Base-by-base conservation (phyloP, 2,888 invertebrate species). In the Nasonovia ribisnigri region DNA sequence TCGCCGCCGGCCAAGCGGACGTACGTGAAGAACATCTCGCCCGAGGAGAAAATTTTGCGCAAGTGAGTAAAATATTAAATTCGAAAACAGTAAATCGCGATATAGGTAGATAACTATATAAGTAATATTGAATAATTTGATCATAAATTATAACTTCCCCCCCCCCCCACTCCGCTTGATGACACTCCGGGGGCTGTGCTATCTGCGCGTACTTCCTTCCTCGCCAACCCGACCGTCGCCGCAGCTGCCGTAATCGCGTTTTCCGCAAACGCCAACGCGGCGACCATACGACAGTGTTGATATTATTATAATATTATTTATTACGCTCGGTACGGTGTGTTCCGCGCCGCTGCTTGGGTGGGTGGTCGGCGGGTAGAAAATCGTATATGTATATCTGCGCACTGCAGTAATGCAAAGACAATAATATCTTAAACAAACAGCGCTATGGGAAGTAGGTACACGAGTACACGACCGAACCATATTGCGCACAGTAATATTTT, bases 41-140 rank as follows among this genome's bases (percentile, higher is more conserved):
- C 98, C 97, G 98, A 98, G 95, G 98, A 98, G 95, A 98, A 98
- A 95, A 96, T 98, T 95, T 98, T 98, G 96, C 96, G 98, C 95
- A 98, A 98, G 98, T 98, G 96, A 96, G 98, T 97, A 77, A 77
- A 36, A 36, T 2, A 36, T 16, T 6, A 67, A 36, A 54, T 16
- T 6, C 16, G 1, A 4, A n/a, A 16, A 20, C n/a, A 16, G n/a
- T 67, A n/a, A 67, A 67, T n/a, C 16, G n/a, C 6, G n/a, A 67
- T 16, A n/a, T 67, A n/a, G 5, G 5, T 16, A 6, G n/a, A 29
- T 29, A 29, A 60, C 10, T 67, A 67, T 16, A 8, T 16, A 8
- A 67, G n/a, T 16, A 36, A 54, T 54, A 54, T 54, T 54, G 16
- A 20, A 54, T n/a, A 36, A 67, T 29, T 29, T n/a, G 4, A 67